Evolutionary conservation across 2,888 invertebrate genomes (phyloP).

Genomic region (Philopedon plagiatum): DNA sequence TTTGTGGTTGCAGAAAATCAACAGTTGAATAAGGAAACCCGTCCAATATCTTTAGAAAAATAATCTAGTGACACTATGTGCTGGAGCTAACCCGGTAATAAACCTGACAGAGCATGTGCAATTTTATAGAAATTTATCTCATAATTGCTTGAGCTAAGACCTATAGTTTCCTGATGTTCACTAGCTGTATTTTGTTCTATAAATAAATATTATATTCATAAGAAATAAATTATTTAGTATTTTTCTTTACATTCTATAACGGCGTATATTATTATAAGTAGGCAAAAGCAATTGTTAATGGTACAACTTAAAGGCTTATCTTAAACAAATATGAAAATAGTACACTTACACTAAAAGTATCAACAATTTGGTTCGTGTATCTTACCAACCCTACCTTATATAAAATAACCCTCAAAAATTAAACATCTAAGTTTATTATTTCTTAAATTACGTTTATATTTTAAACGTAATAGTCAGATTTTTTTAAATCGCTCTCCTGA

Average conservation of each 20-base stretch:
- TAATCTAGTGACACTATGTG: too few species aligned
- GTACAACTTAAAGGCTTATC: background rate
- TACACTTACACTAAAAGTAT: background rate
- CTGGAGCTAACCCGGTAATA: too few species aligned
- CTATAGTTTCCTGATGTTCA: too few species aligned
- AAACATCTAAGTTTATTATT: background rate
- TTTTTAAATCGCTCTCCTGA: background rate
- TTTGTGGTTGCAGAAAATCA: background rate
- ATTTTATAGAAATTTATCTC: too few species aligned
- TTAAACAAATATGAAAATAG: background rate
- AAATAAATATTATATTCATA: too few species aligned
- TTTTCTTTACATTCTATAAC: background rate
- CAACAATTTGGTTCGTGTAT: background rate
- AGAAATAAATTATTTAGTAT: too few species aligned
- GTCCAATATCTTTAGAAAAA: too few species aligned
- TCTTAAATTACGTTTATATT: background rate
- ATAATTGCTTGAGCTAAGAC: too few species aligned
- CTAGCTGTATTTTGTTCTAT: too few species aligned
- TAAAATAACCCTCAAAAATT: background rate
- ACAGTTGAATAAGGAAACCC: too few species aligned
- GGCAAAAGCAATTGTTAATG: background rate
- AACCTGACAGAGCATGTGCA: too few species aligned
- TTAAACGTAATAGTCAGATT: background rate
- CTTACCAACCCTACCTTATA: background rate
- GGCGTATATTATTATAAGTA: background rate